A percentile compares a stretch with the other conserved stretches of the same genome.
Evolutionary conservation across 2,888 invertebrate species (phyloP).

Genomic region (Lepeophtheirus nordmannii): DNA sequence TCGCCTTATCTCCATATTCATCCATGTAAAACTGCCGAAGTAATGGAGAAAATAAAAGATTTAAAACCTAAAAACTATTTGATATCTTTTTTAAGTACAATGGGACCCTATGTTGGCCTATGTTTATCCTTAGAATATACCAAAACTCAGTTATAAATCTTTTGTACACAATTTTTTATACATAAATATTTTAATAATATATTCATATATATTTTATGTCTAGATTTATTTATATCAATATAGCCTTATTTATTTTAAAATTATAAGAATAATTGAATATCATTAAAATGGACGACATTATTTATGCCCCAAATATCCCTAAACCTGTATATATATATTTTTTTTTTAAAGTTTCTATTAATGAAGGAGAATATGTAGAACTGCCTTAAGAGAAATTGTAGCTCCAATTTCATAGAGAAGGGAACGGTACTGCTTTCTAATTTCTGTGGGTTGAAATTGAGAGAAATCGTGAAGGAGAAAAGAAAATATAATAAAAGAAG

Average conservation of each 20-base stretch:
- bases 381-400: constrained; percentile 1
- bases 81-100: neutral
- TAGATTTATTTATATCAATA: no score
- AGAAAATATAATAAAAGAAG: no score
- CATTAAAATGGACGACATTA: no score
- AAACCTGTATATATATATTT: no score
- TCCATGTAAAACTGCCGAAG: neutral
- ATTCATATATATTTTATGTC: no score
- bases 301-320: no score
- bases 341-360: no score
- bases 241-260: no score
- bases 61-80: neutral
- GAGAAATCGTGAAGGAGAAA: neutral
- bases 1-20: neutral
- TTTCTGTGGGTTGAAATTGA: neutral
- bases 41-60: neutral
- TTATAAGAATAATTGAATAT: no score
- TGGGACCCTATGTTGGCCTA: constrained; percentile 9
- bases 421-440: neutral
- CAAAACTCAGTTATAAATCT: neutral
- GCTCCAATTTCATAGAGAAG: neutral
- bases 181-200: neutral
- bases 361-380: no score
- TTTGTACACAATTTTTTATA: neutral
- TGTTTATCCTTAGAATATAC: neutral